Evolutionary conservation across 2,797 vertebrate species (phyloP).

Genomic region (Potorous gilbertii): DNA sequence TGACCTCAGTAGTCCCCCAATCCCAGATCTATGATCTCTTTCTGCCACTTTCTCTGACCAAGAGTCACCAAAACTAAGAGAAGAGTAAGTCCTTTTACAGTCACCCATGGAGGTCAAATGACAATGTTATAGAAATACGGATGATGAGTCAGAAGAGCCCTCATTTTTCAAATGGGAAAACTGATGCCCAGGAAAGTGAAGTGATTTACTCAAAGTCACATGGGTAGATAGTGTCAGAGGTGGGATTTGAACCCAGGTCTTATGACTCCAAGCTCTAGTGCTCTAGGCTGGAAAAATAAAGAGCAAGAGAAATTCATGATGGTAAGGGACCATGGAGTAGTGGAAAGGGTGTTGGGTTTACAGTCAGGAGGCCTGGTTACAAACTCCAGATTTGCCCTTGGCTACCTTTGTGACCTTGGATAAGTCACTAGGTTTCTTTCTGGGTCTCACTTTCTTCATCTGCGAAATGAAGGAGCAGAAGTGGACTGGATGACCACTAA

Average conservation of each 20-base stretch:
- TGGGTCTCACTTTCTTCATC: background rate
- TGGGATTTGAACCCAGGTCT: background rate
- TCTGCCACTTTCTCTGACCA: background rate
- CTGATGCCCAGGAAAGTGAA: background rate
- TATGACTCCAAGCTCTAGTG: background rate
- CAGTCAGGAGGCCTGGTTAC: background rate
- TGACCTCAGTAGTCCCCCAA: background rate
- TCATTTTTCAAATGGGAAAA: background rate
- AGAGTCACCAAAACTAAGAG: background rate
- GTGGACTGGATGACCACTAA: background rate
- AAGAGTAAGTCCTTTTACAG: background rate
- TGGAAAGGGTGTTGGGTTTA: background rate
- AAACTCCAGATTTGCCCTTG: background rate
- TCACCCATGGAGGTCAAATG: background rate
- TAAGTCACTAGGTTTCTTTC: background rate
- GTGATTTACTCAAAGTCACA: background rate
- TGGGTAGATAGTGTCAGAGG: background rate
- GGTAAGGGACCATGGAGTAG: background rate
- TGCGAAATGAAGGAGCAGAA: background rate
- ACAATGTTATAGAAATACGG: background rate
- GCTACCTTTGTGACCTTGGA: background rate
- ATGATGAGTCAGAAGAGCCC: background rate
- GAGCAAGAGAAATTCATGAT: background rate
- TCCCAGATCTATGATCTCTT: background rate
- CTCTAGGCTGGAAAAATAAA: background rate